These are phyloP conservation scores for Cherax destructor DNA, from an alignment of 1,140 invertebrate genomes.

Conservation along the genomic window DNA sequence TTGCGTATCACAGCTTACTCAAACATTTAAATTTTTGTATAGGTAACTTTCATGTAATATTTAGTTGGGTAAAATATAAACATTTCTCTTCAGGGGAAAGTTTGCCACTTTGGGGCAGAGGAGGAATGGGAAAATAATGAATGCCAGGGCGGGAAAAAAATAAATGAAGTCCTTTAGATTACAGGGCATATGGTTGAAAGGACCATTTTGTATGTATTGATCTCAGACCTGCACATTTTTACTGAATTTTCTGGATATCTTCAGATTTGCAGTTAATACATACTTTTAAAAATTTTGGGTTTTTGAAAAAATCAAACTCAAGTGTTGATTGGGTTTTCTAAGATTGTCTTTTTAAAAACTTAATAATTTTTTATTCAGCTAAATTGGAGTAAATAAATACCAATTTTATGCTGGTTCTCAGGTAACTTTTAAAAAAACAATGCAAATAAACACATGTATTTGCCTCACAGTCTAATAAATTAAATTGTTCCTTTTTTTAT, in stretches of 20 bases:
- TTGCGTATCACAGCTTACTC: conserved; percentile 17
- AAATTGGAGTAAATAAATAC: neutral
- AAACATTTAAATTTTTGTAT: neutral
- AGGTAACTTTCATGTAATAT: neutral
- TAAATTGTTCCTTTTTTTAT: neutral
- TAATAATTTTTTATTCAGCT: neutral
- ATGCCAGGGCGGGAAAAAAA: no score
- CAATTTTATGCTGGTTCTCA: neutral
- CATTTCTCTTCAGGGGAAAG: neutral
- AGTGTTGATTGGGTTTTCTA: neutral
- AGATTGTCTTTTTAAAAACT: neutral
- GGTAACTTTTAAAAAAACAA: neutral
- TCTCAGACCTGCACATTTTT: neutral
- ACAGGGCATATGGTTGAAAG: neutral
- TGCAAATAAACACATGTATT: neutral
- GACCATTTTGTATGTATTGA: conserved; percentile 7
- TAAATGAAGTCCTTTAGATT: neutral
- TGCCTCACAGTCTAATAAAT: neutral
- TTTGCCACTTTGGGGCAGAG: neutral
- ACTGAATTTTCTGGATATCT: neutral
- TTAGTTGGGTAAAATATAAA: neutral
- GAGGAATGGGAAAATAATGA: neutral
- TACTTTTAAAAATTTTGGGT: neutral
- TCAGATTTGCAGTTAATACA: neutral
- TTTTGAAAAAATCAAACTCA: neutral